Percentiles rank a stretch among this genome's conserved stretches.
Evolutionary conservation across 2,113 vertebrate genomes (phyloP).

Genomic region (Phalacrocorax aristotelis): DNA sequence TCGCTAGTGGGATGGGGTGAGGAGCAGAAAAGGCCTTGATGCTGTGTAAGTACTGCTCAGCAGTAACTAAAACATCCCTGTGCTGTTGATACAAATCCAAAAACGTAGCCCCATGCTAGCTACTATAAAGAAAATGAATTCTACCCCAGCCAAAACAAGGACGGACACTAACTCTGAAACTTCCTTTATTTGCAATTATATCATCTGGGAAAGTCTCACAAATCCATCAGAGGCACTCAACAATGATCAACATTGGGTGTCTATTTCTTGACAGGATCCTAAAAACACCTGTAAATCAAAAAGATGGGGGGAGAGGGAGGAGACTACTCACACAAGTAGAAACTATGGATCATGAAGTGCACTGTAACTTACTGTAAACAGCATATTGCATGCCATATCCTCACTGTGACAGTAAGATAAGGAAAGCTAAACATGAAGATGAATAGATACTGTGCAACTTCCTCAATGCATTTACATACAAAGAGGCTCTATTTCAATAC

Average conservation of each 20-base stretch:
- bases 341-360: not conserved
- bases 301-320: not conserved
- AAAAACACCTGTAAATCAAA: not conserved
- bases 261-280: not conserved
- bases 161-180: not conserved
- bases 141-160: too few relatives aligned
- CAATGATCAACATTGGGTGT: not conserved
- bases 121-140: too few relatives aligned
- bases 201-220: not conserved
- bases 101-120: too few relatives aligned
- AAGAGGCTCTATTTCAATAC: slow-evolving; percentile 31
- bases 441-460: not conserved
- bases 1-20: too few relatives aligned
- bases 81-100: too few relatives aligned
- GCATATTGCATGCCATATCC: not conserved
- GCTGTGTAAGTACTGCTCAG: too few relatives aligned
- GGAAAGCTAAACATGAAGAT: not conserved
- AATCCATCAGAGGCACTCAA: not conserved
- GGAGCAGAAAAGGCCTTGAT: too few relatives aligned
- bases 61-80: too few relatives aligned
- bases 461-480: slow-evolving; percentile 4
- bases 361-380: not conserved
- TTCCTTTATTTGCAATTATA: not conserved
- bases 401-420: not conserved
- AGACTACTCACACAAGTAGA: not conserved